phyloP scores from a whole-genome alignment of 2,797 vertebrate species.

The Holocentrus rufus region DNA sequence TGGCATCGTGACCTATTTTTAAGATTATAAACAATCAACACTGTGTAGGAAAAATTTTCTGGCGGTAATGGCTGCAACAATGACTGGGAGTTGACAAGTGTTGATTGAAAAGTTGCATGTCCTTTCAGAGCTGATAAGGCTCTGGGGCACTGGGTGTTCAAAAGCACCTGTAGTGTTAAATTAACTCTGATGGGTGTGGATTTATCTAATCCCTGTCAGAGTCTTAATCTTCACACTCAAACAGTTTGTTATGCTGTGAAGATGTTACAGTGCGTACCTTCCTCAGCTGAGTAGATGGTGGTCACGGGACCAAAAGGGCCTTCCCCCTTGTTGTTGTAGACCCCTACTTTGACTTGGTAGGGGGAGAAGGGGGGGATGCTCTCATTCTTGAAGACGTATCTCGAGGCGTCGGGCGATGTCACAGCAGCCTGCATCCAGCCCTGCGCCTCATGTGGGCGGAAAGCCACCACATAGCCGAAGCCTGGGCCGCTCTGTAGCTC shows the following conservation, averaged over 20 bases:
- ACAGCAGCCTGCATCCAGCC: slow-evolving; percentile 96
- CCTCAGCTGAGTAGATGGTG: slow-evolving; percentile 91
- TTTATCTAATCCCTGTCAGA: no score
- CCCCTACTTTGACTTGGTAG: slow-evolving; percentile 92
- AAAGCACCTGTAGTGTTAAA: not conserved
- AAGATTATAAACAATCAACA: not conserved
- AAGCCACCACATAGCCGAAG: slow-evolving; percentile 94
- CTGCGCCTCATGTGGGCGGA: slow-evolving; percentile 87
- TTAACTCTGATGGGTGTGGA: no score
- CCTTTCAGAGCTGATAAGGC: not conserved
- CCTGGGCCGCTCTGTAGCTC: slow-evolving; percentile 92
- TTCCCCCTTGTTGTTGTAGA: slow-evolving; percentile 95
- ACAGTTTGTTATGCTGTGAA: not conserved
- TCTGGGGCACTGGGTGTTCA: not conserved
- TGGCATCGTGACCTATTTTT: no score
- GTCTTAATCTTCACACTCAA: not conserved
- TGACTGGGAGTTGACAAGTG: no score
- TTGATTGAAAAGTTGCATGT: not conserved
- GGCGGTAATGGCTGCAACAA: no score
- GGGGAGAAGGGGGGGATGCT: slow-evolving; percentile 91
- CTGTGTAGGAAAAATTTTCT: no score
- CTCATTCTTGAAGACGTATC: slow-evolving; percentile 94
- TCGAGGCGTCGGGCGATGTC: slow-evolving; percentile 89
- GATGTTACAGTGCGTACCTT: slow-evolving; percentile 81
- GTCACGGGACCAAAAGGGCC: slow-evolving; percentile 89